Evolutionary conservation across 2,797 vertebrate species (phyloP).

Genomic region (Catharus ustulatus): DNA sequence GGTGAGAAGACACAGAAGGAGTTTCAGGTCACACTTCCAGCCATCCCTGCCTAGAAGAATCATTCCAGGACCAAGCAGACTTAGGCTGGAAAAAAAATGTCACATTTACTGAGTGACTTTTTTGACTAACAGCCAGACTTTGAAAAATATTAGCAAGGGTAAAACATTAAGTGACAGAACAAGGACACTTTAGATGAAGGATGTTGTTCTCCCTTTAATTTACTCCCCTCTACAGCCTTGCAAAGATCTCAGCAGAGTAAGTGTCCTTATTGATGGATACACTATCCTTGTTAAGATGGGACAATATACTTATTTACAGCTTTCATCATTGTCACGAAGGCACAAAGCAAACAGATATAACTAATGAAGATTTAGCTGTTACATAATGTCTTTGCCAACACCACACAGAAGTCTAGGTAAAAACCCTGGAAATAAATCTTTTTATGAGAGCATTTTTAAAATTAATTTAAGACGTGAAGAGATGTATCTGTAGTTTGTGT

Average conservation of each 20-base stretch:
- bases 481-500: neutral
- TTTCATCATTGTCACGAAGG: conserved; percentile 46
- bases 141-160: conserved; percentile 66
- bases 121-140: conserved; percentile 53
- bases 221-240: conserved; percentile 53
- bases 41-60: neutral
- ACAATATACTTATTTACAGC: conserved; percentile 61
- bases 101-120: conserved; percentile 48
- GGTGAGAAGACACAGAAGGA: neutral
- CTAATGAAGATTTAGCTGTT: conserved; percentile 61
- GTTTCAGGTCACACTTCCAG: neutral
- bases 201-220: conserved; percentile 61
- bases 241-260: conserved; percentile 55
- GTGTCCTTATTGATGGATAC: conserved; percentile 64
- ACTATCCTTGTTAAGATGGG: conserved; percentile 53
- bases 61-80: neutral
- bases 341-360: conserved; percentile 61
- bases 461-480: neutral
- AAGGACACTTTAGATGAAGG: conserved; percentile 58
- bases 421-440: conserved; percentile 11
- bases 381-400: conserved; percentile 3
- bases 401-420: neutral
- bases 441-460: neutral
- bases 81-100: conserved; percentile 26
- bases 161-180: conserved; percentile 66